A percentile compares a stretch with the other conserved stretches of the same genome.
phyloP scores from a whole-genome alignment of 2,888 invertebrate genomes.

The Parthenolecanium corni region DNA sequence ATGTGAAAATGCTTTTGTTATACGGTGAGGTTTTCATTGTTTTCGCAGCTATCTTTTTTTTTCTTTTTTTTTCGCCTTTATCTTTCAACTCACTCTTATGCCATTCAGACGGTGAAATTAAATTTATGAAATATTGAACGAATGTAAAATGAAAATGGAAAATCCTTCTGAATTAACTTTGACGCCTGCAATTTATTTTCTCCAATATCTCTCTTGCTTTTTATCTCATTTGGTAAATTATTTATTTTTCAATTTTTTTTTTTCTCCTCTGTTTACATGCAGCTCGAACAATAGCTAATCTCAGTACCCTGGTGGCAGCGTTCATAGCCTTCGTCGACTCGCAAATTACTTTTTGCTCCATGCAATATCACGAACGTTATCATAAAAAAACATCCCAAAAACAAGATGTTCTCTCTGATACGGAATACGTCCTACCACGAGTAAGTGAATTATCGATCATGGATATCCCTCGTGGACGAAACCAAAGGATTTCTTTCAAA shows the following conservation, averaged over 20 bases:
- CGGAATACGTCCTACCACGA: constrained; percentile 45
- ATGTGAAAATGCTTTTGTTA: constrained; percentile 37
- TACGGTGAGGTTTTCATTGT: constrained; percentile 37
- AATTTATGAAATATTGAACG: constrained; percentile 3
- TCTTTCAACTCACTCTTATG: neutral
- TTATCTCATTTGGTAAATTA: neutral
- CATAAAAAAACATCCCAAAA: constrained; percentile 33
- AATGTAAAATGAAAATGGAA: neutral
- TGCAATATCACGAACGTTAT: constrained; percentile 36
- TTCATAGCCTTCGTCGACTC: constrained; percentile 43
- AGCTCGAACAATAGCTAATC: constrained; percentile 43
- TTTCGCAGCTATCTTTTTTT: neutral
- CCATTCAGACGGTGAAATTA: neutral
- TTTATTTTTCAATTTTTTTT: no score
- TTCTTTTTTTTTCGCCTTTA: neutral
- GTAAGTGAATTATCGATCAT: constrained; percentile 35
- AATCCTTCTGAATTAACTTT: neutral
- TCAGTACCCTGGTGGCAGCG: constrained; percentile 41
- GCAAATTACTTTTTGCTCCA: constrained; percentile 43
- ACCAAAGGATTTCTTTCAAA: no score
- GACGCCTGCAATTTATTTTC: neutral
- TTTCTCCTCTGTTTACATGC: constrained; percentile 34
- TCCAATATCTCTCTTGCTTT: neutral
- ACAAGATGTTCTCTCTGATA: constrained; percentile 40
- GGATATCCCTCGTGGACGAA: constrained; percentile 30